phyloP scores from a whole-genome alignment of 2,888 invertebrate genomes.

The Phaonia tiefii region DNA sequence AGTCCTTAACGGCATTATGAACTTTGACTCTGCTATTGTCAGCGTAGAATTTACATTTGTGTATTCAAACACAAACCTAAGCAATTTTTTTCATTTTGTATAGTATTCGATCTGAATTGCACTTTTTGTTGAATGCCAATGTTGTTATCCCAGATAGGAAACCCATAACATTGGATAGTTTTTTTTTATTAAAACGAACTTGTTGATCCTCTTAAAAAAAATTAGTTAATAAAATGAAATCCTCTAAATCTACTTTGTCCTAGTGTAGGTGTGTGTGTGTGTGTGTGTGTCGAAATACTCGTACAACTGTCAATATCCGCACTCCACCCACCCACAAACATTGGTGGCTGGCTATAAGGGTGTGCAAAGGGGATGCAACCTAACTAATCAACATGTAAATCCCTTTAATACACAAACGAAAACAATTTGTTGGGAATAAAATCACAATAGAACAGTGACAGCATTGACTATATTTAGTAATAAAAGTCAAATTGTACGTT shows the following conservation, averaged over 20 bases:
- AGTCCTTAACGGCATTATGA: too few relatives aligned
- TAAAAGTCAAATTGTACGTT: conserved; percentile 46
- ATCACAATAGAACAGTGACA: conserved; percentile 2
- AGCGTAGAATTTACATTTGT: too few relatives aligned
- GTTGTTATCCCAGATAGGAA: too few relatives aligned
- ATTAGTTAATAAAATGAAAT: conserved; percentile 17
- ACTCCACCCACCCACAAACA: conserved; percentile 8
- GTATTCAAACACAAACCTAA: too few relatives aligned
- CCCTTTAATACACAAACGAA: conserved; percentile 47
- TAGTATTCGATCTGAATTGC: too few relatives aligned
- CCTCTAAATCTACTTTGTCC: background rate
- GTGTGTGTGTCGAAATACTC: too few relatives aligned
- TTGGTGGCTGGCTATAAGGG: too few relatives aligned
- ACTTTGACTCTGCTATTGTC: too few relatives aligned
- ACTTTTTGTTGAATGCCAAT: too few relatives aligned
- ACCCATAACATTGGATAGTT: too few relatives aligned
- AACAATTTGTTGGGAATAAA: conserved; percentile 34
- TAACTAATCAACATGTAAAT: conserved; percentile 61
- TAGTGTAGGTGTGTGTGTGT: background rate
- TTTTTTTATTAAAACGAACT: conserved; percentile 9
- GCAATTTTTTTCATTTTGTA: too few relatives aligned
- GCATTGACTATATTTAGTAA: conserved; percentile 17
- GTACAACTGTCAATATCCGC: too few relatives aligned
- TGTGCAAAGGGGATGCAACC: conserved; percentile 3
- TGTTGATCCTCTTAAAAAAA: conserved; percentile 15